Base-by-base conservation (phyloP, 2,113 vertebrate species). In the Silurus glanis region DNA sequence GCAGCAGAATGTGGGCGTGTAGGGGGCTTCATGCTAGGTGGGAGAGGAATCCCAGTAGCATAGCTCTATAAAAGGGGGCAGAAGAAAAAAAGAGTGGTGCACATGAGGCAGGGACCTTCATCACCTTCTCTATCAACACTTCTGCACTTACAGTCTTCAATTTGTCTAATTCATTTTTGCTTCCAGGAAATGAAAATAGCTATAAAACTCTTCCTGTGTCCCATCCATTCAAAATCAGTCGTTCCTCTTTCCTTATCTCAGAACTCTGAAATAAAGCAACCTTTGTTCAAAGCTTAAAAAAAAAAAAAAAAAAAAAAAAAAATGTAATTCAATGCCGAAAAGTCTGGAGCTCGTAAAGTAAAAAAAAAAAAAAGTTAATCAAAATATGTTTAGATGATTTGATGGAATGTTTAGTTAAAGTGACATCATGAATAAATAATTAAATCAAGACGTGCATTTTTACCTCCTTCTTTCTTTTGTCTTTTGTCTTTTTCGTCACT, bases 41-140 rank as follows among this genome's bases (percentile, higher is more conserved):
- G 95, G 55, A 94, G 92, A 19, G 95, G 95, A 79, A 96, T 96
- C 69, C 95, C 95, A 85, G 81, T 93, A 21, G 93, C 90, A 75
- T 92, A 8, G 51, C 59, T 92, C 94, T 95, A 89, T 47, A 53
- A 80, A 80, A 72, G n/a, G 19, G 67, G 72, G 81, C 49, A 85
- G 47, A 62, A 80, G n/a, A 85, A 14, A 78, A 78, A 69, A 45
- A 4, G 21, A 61, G 10, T 19, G 28, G 16, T 37, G 14, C 16
- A 8, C 28, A 19, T 19, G 76, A 58, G 25, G 14, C 37, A 37
- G 25, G 25, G 14, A 7, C 23, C 6, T 47, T 8, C 49, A n/a
- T 59, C 55, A 74, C 37, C 37, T 37, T 37, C 2, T 37, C 37
- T 37, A 37, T 37, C 37, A 37, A 37, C 37, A 37, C 23, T 1